phyloP scores from a whole-genome alignment of 2,888 invertebrate species.

The Euphydryas editha region DNA sequence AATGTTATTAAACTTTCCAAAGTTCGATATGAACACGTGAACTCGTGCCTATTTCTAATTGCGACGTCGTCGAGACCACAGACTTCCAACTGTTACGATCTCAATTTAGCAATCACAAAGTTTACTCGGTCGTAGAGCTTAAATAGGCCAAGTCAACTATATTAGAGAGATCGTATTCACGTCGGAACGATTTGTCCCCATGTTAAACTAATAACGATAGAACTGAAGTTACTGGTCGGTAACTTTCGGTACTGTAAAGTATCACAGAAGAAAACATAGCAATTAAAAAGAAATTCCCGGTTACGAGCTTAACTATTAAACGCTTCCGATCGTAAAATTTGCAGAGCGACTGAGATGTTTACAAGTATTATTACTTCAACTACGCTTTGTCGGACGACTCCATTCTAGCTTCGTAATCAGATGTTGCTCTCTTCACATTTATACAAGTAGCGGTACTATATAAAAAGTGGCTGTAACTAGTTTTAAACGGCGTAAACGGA shows the following conservation, averaged over 20 bases:
- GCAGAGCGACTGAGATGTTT: conserved; percentile 26
- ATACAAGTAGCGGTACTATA: conserved; percentile 62
- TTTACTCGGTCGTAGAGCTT: conserved; percentile 44
- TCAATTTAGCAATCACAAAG: conserved; percentile 47
- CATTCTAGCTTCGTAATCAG: conserved; percentile 64
- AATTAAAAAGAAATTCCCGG: conserved; percentile 37
- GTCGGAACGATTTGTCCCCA: conserved; percentile 38
- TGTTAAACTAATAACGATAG: conserved; percentile 37
- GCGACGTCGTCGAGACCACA: conserved; percentile 42
- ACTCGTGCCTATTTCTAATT: conserved; percentile 44
- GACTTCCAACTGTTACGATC: conserved; percentile 43
- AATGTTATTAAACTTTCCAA: conserved; percentile 38
- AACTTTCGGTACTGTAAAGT: conserved; percentile 32
- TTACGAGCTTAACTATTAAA: conserved; percentile 33
- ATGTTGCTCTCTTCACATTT: conserved; percentile 60
- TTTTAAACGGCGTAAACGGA: conserved; percentile 62
- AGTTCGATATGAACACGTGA: conserved; percentile 36
- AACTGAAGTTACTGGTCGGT: conserved; percentile 24
- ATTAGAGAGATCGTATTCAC: conserved; percentile 42
- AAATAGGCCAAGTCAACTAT: conserved; percentile 44
- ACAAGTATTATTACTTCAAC: conserved; percentile 30
- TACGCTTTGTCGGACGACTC: conserved; percentile 29
- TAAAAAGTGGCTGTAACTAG: conserved; percentile 65
- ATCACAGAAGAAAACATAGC: conserved; percentile 35
- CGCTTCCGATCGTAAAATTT: conserved; percentile 36